Base-by-base conservation (phyloP, 2,797 vertebrate species). In the Halcyon smyrnensis region DNA sequence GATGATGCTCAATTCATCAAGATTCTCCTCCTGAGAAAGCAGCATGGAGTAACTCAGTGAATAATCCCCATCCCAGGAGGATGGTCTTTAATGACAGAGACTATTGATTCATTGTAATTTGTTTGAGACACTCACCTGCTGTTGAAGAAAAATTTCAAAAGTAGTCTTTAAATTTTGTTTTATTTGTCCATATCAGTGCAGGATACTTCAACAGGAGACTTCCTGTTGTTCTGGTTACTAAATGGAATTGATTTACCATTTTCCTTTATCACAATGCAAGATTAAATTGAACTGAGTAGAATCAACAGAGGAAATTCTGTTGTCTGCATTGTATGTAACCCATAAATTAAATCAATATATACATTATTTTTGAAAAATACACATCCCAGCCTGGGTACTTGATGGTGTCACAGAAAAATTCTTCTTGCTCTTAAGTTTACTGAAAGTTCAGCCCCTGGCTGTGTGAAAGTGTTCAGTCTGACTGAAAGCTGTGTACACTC, bases 71-170 rank as follows among this genome's bases (percentile, higher is more conserved):
- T 0, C 5, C 15, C 8, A 23, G 8, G 15, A 21, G 20, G 8
- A 48, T 24, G 12, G 14, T 70, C 25, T 70, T 83, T 45, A 39
- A 28, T 77, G 51, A 81, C 36, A 18, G 57, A 50, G 48, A 20
- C 28, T 81, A 21, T 32, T 59, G 32, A 50, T 48, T 87, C 10
- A 39, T 65, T 30, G 1, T 36, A 41, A 70, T 90, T 95, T 67
- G 8, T 63, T 32, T 30, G 25, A 68, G 21, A 36, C 5, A 3
- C 9, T 65, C 11, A 39, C 2, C 5, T 32, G 15, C 37, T 67
- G 70, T 63, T 85, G 60, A 84, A 57, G 8, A 17, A 75, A 93
- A 84, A 89, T 77, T 75, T 88, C 51, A 88, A 48, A 81, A 68
- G 3, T 32, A 57, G 8, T 69, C 30, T 83, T 92, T 89, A 79